Conservation (phyloP, 2,888 invertebrate genomes). For the Spisula solida region DNA sequence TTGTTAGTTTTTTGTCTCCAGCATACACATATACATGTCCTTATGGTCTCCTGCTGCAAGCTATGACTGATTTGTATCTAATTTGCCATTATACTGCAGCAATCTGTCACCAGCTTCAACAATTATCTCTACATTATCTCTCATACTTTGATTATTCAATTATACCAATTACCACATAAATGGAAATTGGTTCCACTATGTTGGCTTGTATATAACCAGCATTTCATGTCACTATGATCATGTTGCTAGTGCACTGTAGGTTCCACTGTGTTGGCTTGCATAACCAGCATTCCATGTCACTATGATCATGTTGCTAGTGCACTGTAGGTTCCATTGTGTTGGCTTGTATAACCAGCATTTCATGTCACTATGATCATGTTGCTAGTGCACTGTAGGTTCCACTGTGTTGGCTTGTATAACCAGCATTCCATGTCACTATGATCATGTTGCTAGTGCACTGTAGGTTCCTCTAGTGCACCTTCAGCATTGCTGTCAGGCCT, state of each 20-base stretch:
- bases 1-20: background rate
- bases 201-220: background rate
- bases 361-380: background rate
- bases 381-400: no score
- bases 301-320: no score
- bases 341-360: background rate
- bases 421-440: background rate
- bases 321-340: conserved; percentile 5
- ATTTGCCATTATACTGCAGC: background rate
- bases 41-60: background rate
- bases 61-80: background rate
- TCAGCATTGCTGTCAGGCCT: no score
- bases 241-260: background rate
- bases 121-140: background rate
- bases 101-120: background rate
- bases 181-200: background rate
- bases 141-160: conserved; percentile 2
- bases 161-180: background rate
- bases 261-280: background rate
- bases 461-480: no score
- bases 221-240: background rate
- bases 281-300: background rate
- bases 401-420: background rate
- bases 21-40: background rate
- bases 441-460: no score